Base-by-base conservation (phyloP, 2,888 invertebrate species). In the Romanomermis culicivorax region DNA sequence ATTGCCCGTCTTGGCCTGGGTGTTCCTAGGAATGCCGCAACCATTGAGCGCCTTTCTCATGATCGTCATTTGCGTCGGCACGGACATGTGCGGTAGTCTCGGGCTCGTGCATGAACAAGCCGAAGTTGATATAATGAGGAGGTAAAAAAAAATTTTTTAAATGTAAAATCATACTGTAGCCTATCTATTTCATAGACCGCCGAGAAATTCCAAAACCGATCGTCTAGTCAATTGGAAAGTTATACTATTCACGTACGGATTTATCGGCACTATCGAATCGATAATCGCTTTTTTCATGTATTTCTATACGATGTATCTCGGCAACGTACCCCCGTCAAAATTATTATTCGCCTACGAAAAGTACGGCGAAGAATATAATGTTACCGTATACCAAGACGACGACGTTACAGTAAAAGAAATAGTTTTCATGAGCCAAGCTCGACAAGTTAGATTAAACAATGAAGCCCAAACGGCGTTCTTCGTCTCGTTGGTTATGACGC, bases 211-310 rank as follows among this genome's bases (percentile, higher is more conserved):
- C 14, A 25, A 29, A 25, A 27, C 50, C 50, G 50, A 49, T 49
- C 50, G 50, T 17, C 27, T 49, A 29, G 50, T 49, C 29, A 49
- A 49, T 20, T 29, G 7, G 7, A 25, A 29, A 4, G 20, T 29
- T 11, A 49, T 49, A 3, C 29, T 49, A 11, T 49, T 49, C 50
- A 29, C 50, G 7, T 49, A 49, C 50, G 4, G 4, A 7, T 49
- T 49, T 20, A 29, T 49, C 14, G 50, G 50, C 50, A 25, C 29
- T 4, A 25, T 49, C 27, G 50, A 49, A 27, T 49, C 50, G 25
- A 49, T 25, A n/a, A 49, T 49, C 29, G 50, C 50, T 7, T 49
- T 49, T 29, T 49, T 49, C 29, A 49, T 49, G 50, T 49, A 49
- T 29, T 49, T 49, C 20, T 29, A 27, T 25, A 49, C 50, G 11